A percentile compares a stretch with the other conserved stretches of the same genome.
Evolutionary conservation across 1,140 invertebrate genomes (phyloP).

Genomic region (Oscheius sp.): DNA sequence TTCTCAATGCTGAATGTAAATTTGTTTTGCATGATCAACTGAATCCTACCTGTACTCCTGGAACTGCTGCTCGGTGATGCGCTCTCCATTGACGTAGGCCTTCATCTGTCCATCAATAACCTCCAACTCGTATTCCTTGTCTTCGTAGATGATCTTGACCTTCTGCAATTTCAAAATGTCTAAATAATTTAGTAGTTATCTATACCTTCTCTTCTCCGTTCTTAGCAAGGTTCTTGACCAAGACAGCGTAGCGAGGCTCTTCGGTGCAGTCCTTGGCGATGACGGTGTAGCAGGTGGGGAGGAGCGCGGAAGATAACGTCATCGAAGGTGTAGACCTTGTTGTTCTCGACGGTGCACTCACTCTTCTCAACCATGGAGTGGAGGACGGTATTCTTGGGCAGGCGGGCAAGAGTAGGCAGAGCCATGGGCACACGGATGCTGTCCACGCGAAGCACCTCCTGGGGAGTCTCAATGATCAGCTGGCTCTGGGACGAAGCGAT

Average conservation of each 20-base stretch:
- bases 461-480: conserved; percentile 47
- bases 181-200: no score
- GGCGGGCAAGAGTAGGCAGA: conserved; percentile 15
- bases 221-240: conserved; percentile 35
- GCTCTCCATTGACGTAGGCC: conserved; percentile 36
- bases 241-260: conserved; percentile 48
- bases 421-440: conserved; percentile 20
- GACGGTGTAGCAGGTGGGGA: conserved; percentile 33
- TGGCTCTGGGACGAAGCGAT: conserved; percentile 40
- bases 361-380: conserved; percentile 18
- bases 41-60: conserved; percentile 19
- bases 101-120: conserved; percentile 8
- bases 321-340: conserved; percentile 43
- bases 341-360: conserved; percentile 12
- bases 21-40: rapidly evolving
- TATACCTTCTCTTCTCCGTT: conserved; percentile 29
- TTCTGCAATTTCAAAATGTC: no score
- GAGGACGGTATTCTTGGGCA: conserved; percentile 9
- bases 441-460: conserved; percentile 11
- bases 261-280: conserved; percentile 53
- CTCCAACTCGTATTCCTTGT: conserved; percentile 21
- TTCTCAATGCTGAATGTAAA: conserved; percentile 28
- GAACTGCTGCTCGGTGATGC: neutral
- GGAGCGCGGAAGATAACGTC: conserved; percentile 36
- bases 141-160: conserved; percentile 21